These are phyloP conservation scores for Channa argus DNA, from an alignment of 2,113 vertebrate species.

Conservation along the genomic window DNA sequence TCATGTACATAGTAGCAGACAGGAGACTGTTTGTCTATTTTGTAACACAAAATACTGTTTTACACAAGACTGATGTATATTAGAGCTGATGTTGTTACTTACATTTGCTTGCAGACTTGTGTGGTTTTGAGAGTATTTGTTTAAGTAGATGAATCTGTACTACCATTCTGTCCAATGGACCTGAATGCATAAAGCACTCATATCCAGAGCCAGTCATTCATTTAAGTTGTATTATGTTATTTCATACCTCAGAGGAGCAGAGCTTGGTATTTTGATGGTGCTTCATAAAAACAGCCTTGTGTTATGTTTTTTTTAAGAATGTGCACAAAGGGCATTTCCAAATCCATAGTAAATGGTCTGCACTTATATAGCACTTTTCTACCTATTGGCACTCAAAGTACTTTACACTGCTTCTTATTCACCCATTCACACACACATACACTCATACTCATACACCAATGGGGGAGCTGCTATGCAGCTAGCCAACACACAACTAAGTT, in stretches of 20 bases:
- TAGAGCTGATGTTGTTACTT: background rate
- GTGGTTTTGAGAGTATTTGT: background rate
- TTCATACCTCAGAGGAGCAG: background rate
- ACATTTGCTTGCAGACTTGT: background rate
- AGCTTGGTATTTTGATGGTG: background rate
- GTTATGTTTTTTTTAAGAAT: no score
- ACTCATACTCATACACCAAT: no score
- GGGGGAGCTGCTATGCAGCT: no score
- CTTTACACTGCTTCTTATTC: no score
- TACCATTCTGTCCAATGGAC: background rate
- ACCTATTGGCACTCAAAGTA: no score
- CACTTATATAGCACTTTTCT: background rate
- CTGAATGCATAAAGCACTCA: background rate
- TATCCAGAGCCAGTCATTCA: background rate
- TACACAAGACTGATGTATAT: background rate
- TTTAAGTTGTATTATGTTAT: background rate
- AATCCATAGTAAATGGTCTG: background rate
- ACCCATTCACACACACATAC: no score
- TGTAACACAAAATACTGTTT: conserved; percentile 21
- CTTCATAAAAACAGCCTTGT: background rate
- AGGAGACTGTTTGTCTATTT: conserved; percentile 28
- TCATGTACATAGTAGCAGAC: conserved; percentile 26
- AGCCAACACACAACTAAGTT: no score
- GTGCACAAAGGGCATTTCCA: no score
- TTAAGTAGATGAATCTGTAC: background rate